Base-by-base conservation (phyloP, 2,888 invertebrate genomes). In the Polydrusus cervinus region DNA sequence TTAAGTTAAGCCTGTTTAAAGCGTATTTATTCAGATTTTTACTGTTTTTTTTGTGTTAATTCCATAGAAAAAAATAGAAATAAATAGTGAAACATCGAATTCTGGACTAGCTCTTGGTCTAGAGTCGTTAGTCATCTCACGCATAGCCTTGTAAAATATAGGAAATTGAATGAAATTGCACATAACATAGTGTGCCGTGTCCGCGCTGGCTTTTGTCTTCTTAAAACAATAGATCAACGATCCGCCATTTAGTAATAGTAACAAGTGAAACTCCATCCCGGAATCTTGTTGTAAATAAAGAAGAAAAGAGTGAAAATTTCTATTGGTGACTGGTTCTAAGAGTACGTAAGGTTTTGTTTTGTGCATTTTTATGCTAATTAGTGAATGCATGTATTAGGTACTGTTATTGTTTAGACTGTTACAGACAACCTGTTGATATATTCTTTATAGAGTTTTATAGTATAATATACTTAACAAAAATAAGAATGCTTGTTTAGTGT, bases 131-230 rank as follows among this genome's bases (percentile, higher is more conserved):
- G 13, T 53, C 53, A 53, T 66, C 53, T 66, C 40, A 51, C 51
- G 20, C n/a, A n/a, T 49, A 70, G 38, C 69, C 69, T 74, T 74
- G 74, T 47, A 74, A 74, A 74, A 74, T 64, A 60, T 55, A 74
- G 74, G 60, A 74, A 74, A 74, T 64, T 57, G 65, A 40, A 45
- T 61, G 43, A 70, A 68, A 55, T 51, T 64, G 45, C 49, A 57
- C 40, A 55, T 51, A 47, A 45, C 11, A 66, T 47, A 61, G 57
- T 53, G 34, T 64, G 51, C 40, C 45, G 72, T 55, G 68, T 74
- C 55, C 57, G 68, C 57, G 74, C 49, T 65, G 57, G 43, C 62
- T 62, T 70, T 69, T 53, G 51, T 67, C 61, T 68, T 74, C 38
- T 74, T 57, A 61, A 38, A 68, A 68, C 69, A 74, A 74, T 49